Evolutionary conservation across 37 sponge, comb jelly and placozoan genomes (phyloP).

Genomic region (Halichondria panicea): DNA sequence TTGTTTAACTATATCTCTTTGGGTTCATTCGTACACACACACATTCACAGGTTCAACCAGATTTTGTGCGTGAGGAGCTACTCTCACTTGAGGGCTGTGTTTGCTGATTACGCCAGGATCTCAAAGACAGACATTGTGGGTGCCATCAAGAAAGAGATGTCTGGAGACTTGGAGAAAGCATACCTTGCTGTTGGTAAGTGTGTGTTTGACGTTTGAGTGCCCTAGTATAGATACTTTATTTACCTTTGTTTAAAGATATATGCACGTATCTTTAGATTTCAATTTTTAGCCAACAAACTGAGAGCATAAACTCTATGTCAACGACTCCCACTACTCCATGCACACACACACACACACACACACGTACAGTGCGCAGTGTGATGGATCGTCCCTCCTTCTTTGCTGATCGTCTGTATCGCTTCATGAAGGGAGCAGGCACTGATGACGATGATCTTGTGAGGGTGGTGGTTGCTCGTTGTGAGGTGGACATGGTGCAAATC

Average conservation of each 20-base stretch:
- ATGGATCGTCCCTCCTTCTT: conserved; percentile 55
- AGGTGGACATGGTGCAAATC: conserved; percentile 89
- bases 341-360: too few species aligned
- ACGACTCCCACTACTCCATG: too few species aligned
- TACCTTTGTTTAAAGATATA: too few species aligned
- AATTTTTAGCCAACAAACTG: too few species aligned
- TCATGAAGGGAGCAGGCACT: conserved; percentile 86
- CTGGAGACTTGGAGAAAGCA: conserved; percentile 80
- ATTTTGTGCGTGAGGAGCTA: conserved; percentile 80
- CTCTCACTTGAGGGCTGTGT: conserved; percentile 71
- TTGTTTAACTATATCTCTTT: too few species aligned
- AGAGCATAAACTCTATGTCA: too few species aligned
- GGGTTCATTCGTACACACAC: background rate
- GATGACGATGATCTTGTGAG: conserved; percentile 76
- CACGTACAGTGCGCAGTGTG: conserved; percentile 65
- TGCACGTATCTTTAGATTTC: too few species aligned
- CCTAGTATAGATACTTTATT: too few species aligned
- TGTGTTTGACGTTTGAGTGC: too few species aligned
- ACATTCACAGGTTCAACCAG: conserved; percentile 68
- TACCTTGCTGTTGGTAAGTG: conserved; percentile 76
- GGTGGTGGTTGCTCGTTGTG: conserved; percentile 82
- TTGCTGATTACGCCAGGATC: conserved; percentile 78
- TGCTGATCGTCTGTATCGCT: conserved; percentile 75
- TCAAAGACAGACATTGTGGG: conserved; percentile 79
- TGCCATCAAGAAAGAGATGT: conserved; percentile 82